Conservation (phyloP, 2,113 vertebrate genomes). For the Poeciliopsis occidentalis region DNA sequence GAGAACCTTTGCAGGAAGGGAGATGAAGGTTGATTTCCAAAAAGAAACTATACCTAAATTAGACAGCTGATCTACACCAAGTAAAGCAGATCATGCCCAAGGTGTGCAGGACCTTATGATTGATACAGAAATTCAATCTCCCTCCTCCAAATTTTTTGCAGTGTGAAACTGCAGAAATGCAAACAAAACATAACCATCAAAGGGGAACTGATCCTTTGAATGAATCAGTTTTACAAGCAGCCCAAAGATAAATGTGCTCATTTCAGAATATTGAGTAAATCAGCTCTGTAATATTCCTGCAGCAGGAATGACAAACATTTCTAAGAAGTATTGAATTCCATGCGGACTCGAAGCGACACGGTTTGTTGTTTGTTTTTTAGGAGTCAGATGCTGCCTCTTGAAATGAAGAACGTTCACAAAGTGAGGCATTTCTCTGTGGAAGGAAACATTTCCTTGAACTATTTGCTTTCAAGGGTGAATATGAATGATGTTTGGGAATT, state of each 20-base stretch:
- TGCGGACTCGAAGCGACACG: slow-evolving; percentile 16
- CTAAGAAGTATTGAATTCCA: slow-evolving; percentile 27
- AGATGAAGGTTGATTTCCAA: slow-evolving; percentile 26
- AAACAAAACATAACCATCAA: slow-evolving; percentile 65
- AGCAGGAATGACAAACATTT: slow-evolving; percentile 58
- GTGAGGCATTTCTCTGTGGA: slow-evolving; percentile 53
- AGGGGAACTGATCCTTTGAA: slow-evolving; percentile 63
- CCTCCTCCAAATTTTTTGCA: slow-evolving; percentile 37
- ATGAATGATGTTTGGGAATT: slow-evolving; percentile 73
- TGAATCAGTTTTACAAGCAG: slow-evolving; percentile 63
- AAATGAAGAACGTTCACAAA: slow-evolving; percentile 46
- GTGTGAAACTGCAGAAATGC: slow-evolving; percentile 37
- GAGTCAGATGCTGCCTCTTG: slow-evolving; percentile 29
- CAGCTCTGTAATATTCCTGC: slow-evolving; percentile 56
- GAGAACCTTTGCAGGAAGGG: slow-evolving; percentile 22
- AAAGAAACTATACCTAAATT: slow-evolving; percentile 37
- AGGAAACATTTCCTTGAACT: slow-evolving; percentile 67
- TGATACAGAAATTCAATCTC: slow-evolving; percentile 57
- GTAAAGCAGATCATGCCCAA: slow-evolving; percentile 38
- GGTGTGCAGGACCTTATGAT: not conserved
- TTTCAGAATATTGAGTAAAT: slow-evolving; percentile 58
- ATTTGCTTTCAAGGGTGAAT: slow-evolving; percentile 74
- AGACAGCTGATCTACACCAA: slow-evolving; percentile 47
- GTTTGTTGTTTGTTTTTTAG: slow-evolving; percentile 10
- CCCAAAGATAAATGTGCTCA: slow-evolving; percentile 56